These are phyloP conservation scores for Nymphalis urticae DNA, from an alignment of 2,888 invertebrate species.

Conservation along the genomic window DNA sequence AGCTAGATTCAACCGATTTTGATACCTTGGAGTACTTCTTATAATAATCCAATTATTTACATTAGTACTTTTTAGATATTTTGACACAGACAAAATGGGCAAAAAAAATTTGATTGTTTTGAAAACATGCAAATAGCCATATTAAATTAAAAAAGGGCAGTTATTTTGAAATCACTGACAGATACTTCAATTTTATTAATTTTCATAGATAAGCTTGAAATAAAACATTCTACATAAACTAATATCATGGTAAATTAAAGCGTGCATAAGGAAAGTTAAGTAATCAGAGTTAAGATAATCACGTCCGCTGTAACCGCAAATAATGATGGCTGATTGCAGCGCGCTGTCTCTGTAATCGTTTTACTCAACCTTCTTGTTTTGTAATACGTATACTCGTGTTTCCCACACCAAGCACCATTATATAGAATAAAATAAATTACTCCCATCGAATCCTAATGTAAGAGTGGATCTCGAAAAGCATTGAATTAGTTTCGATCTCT, in stretches of 20 bases:
- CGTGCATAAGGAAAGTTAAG: conserved; percentile 59
- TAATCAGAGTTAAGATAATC: conserved; percentile 54
- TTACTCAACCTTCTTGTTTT: conserved; percentile 21
- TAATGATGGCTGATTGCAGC: conserved; percentile 53
- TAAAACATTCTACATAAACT: conserved; percentile 13
- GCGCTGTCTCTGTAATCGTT: conserved; percentile 28
- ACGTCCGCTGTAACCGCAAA: conserved; percentile 54
- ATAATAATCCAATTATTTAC: no score
- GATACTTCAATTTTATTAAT: no score
- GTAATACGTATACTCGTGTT: conserved; percentile 10
- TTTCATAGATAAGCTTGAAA: neutral
- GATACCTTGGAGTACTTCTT: no score
- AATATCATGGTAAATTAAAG: conserved; percentile 43
- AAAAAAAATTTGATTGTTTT: no score
- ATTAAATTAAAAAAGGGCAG: no score
- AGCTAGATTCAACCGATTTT: no score
- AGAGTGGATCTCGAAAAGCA: neutral
- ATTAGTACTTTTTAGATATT: no score
- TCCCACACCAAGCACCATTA: neutral
- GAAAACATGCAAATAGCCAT: no score
- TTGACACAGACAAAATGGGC: no score
- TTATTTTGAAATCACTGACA: no score
- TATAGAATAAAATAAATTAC: neutral
- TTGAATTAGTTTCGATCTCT: neutral
- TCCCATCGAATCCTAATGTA: neutral